Base-by-base conservation (phyloP, 2,797 vertebrate genomes). In the Sphaeramia orbicularis region DNA sequence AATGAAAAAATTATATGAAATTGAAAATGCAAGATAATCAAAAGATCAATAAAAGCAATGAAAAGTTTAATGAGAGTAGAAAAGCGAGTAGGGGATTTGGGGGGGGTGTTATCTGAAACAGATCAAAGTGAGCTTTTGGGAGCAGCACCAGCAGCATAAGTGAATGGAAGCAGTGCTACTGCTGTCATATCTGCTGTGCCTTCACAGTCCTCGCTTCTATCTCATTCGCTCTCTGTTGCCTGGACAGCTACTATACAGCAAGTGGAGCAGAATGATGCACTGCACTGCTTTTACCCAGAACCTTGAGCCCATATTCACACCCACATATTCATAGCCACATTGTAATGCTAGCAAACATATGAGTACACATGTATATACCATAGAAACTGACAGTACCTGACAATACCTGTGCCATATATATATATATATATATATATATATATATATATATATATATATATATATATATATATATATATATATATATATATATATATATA, bases 211-310 rank as follows among this genome's bases (percentile, higher is more conserved):
- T 68, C 72, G 60, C 19, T 71, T 73, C 64, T 65, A 21, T 61
- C n/a, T 14, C 21, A 18, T 55, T 55, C 65, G 54, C 30, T 75
- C 60, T 78, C 65, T 68, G 71, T 60, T 66, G 79, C 78, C 80
- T 67, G 58, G 38, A 51, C 78, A 53, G 81, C 71, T 82, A 81
- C 78, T 85, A 87, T 87, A 83, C 76, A 86, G 80, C 90, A 93
- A 93, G 90, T 93, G 89, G 92, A 92, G 92, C 93, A 92, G 92
- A 94, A 94, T 94, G 92, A 94, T 94, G 86, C 84, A 87, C 86
- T 84, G 84, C 89, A 88, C 84, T 84, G 80, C 62, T 67, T 86
- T 86, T 24, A 66, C 68, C 72, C 51, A 65, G 76, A 81, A 74
- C 58, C 68, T 38, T 32, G 50, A 74, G 53, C 74, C 76, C 71